Base-by-base conservation (phyloP, 2,888 invertebrate species). In the Volucella bombylans region DNA sequence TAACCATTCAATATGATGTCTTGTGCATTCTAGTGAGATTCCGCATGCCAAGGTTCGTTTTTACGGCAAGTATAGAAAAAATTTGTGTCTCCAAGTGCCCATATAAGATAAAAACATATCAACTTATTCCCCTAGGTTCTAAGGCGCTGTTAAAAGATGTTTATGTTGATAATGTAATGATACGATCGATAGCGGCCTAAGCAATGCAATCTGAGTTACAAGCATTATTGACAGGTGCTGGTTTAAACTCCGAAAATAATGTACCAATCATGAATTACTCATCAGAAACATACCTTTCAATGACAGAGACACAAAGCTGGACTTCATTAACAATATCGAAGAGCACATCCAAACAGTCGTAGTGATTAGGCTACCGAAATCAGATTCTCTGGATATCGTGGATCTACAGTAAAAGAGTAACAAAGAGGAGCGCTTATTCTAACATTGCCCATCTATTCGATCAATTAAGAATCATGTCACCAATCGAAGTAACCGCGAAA, bases 361-460 rank as follows among this genome's bases (percentile, higher is more conserved):
- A 10, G 3, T 52, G 18, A 4, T 14, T 9, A 6, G 52, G 52
- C 11, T 39, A 39, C 62, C 47, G 11, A 62, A 62, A 31, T 45
- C 45, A 11, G 62, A 62, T 11, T 12, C 11, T 10, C 45, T 62
- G 11, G 15, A 62, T 47, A 12, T 31, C 47, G 6, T 47, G 47
- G 31, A 10, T 45, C 12, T 2, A 23, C 39, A 62, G 47, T 23
- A 18, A 8, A n/a, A 23, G 49, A n/a, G 9, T 6, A 6, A 49
- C 64, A 4, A 64, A 64, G 14, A 15, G 47, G 14, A 18, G 15
- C 3, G 38, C 23, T n/a, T 64, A 31, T 38, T 49, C 64, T 11
- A 31, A 45, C n/a, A 62, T 62, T 12, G 43, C 61, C 2, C 62
- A 62, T 47, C 11, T 62, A 31, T 39, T 49, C 47, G 64, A 64